Evolutionary conservation across 37 sponge, comb jelly and placozoan species (phyloP), one percentile per base, ranked within the genome.

Genomic region (Lycopodina hypogea): DNA sequence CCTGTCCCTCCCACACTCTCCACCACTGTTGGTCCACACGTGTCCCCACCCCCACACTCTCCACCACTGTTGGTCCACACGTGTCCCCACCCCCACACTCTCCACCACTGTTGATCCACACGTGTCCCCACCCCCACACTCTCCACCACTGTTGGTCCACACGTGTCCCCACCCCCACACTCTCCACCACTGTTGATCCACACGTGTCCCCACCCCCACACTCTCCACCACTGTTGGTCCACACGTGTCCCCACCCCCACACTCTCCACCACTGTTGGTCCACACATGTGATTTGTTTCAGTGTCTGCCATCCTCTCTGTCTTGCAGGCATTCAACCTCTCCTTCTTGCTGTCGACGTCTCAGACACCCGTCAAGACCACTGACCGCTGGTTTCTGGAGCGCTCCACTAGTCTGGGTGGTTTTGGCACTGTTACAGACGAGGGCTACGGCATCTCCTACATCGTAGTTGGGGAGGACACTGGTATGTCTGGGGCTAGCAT

Each of bases 401-500:
- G 34, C 2, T 53, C 67, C 15, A 36, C 77, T 18, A 18, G 69
- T 15, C 77, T 82, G 3, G 97, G 97, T 48, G 97, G 97, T 7
- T 96, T 96, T 77, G 97, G 97, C 3, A 88, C 93, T 2, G 94
- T 92, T 6, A 71, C 76, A 52, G 87, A 93, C 11, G 78, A 85
- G 28, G 97, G 97, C 3, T 96, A 96, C 70, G 97, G 97, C 0
- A 82, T 96, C 28, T 85, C 91, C 26, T 96, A 96, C 84, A 81
- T 96, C 42, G 78, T 96, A 30, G 58, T 72, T 0, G 93, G 93
- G 50, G 97, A 96, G 38, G 92, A 95, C 41, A 57, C 38, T n/a
- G 71, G 93, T 93, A 29, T 26, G 90, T 60, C 18, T 19, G 2
- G 15, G 14, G 6, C 6, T 33, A 23, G 7, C 50, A 17, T n/a